Conservation (phyloP, 37 sponge, comb jelly and placozoan species). For the Ephydatia muelleri region DNA sequence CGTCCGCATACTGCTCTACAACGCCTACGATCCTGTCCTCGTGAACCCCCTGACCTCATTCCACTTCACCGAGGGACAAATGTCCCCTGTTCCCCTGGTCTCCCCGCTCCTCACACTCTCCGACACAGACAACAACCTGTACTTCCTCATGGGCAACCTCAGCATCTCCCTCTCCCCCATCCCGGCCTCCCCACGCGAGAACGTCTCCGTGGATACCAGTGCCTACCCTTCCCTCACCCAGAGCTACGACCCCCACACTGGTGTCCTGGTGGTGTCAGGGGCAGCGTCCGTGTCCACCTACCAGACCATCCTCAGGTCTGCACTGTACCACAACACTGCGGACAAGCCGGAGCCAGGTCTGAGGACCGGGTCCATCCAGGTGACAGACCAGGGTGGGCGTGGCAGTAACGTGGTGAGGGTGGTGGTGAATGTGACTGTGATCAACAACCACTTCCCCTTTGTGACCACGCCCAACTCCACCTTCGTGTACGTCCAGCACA, state of each 20-base stretch:
- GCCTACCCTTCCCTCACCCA: conserved; percentile 19
- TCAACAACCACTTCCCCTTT: conserved; percentile 72
- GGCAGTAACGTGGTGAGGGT: conserved; percentile 56
- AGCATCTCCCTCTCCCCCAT: conserved; percentile 48
- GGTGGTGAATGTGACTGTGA: conserved; percentile 40
- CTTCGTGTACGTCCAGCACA: conserved; percentile 61
- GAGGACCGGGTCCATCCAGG: conserved; percentile 54
- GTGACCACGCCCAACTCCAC: conserved; percentile 49
- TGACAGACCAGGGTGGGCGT: conserved; percentile 64
- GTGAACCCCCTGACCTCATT: conserved; percentile 11
- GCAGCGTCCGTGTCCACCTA: conserved; percentile 59
- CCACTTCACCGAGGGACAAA: conserved; percentile 51
- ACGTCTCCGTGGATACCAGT: conserved; percentile 57
- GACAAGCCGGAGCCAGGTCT: conserved; percentile 70
- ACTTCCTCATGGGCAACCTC: conserved; percentile 71
- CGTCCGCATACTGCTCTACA: conserved; percentile 47
- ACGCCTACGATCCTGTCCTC: conserved; percentile 79
- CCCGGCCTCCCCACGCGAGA: conserved; percentile 49
- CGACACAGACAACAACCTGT: conserved; percentile 86
- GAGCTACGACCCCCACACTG: conserved; percentile 44
- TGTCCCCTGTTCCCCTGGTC: conserved; percentile 41
- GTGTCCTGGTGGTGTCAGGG: conserved; percentile 57
- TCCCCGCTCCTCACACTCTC: conserved; percentile 61
- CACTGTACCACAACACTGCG: conserved; percentile 64
- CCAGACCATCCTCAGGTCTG: conserved; percentile 48